phyloP scores from a whole-genome alignment of 1,140 invertebrate species.

The Atta colombica region DNA sequence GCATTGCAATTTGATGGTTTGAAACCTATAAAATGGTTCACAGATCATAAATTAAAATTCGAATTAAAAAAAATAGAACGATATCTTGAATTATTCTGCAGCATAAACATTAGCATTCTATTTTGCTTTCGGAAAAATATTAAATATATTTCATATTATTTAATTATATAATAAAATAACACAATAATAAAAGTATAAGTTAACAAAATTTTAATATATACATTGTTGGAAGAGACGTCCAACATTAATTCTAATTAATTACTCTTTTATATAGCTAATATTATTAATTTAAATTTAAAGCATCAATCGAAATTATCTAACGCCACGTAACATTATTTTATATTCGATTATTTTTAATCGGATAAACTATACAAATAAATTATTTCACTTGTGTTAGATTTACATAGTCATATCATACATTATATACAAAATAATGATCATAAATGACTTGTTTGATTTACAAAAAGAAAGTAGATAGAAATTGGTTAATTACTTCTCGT shows the following conservation, averaged over 20 bases:
- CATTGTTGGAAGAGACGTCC: not conserved
- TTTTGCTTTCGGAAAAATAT: not conserved
- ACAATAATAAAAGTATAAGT: not conserved
- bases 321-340: not conserved
- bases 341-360: slow-evolving; percentile 12
- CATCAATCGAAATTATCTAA: not conserved
- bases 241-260: not conserved
- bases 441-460: not conserved
- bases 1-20: slow-evolving; percentile 84
- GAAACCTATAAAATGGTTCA: slow-evolving; percentile 77
- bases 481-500: slow-evolving; percentile 75
- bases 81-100: not conserved
- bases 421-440: not conserved
- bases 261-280: not conserved
- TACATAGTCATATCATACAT: not conserved
- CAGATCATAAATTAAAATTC: not conserved
- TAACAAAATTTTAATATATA: not conserved
- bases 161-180: too few species aligned
- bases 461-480: slow-evolving; percentile 9
- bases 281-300: not conserved
- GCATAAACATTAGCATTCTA: not conserved
- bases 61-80: not conserved
- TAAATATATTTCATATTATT: not conserved
- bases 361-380: slow-evolving; percentile 22
- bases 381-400: not conserved